Evolutionary conservation across 53 echinoderm and acorn worm species (phyloP).

Genomic region (Stichopus horrens): DNA sequence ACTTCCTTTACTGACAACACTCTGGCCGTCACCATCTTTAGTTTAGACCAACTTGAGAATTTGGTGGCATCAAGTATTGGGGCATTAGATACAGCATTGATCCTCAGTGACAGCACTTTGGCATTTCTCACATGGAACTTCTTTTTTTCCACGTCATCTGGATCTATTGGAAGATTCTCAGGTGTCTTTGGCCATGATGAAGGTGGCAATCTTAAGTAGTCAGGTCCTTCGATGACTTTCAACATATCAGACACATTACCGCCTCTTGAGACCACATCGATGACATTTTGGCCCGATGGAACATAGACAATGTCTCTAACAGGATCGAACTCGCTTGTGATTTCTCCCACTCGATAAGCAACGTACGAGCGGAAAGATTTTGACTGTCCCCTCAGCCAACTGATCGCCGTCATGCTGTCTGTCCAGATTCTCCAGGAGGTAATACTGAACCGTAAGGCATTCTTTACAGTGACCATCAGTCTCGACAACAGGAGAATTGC

Average conservation of each 20-base stretch:
- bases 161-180: slow-evolving; percentile 53
- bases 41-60: slow-evolving; percentile 65
- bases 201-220: slow-evolving; percentile 53
- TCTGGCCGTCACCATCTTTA: slow-evolving; percentile 64
- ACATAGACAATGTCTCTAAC: slow-evolving; percentile 54
- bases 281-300: slow-evolving; percentile 30
- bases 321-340: slow-evolving; percentile 71
- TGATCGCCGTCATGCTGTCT: slow-evolving; percentile 66
- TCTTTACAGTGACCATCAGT: slow-evolving; percentile 33
- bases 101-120: slow-evolving; percentile 54
- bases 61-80: slow-evolving; percentile 50
- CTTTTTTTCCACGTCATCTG: slow-evolving; percentile 57
- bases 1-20: slow-evolving; percentile 61
- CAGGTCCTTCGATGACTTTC: slow-evolving; percentile 62
- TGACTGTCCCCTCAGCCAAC: slow-evolving; percentile 57
- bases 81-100: slow-evolving; percentile 51
- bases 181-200: slow-evolving; percentile 72
- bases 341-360: slow-evolving; percentile 69
- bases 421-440: slow-evolving; percentile 76
- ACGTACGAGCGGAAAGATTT: slow-evolving; percentile 69
- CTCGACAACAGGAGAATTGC: slow-evolving; percentile 61
- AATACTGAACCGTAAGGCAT: slow-evolving; percentile 58
- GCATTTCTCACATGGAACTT: slow-evolving; percentile 65
- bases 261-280: slow-evolving; percentile 72
- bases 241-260: slow-evolving; percentile 68